Base-by-base conservation (phyloP, 2,113 vertebrate species). In the Otis tarda region DNA sequence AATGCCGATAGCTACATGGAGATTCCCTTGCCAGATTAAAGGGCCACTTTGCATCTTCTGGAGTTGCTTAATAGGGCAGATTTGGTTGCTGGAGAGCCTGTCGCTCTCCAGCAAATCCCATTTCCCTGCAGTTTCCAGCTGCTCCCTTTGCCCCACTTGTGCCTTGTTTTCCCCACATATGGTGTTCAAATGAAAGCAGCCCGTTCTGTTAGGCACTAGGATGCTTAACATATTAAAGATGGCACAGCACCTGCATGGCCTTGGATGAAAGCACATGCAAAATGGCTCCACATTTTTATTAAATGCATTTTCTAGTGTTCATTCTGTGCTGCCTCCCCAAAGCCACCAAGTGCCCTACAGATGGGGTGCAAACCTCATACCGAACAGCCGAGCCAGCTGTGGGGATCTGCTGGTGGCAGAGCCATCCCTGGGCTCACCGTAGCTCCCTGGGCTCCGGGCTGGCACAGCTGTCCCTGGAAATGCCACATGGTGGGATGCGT, bases 301-400 rank as follows among this genome's bases (percentile, higher is more conserved):
- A 63, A 52, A 65, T 76, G 33, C 9, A 14, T 86, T 82, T 89
- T 55, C 55, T 82, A 41, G 28, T 41, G 28, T 39, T 89, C 21
- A 27, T 67, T 61, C 70, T 57, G 24, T 52, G 65, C 41, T 83
- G 68, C 55, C 67, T 93, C 49, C 75, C 52, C 57, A 65, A 59
- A 71, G 39, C 61, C 7, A 8, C 30, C 9, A 10, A 22, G 47
- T 80, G 28, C 18, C 14, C 33, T 41, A 17, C 28, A 61, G 53
- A 30, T 22, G 39, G 65, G 35, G 20, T 37, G 63, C 18, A 57
- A 67, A 25, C 41, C 18, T 43, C 0, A 0, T 39, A 33, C 12
- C 0, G 1, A 75, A 43, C 30, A 75, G 43, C 30, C 2, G 3
- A 79, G 61, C 24, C 55, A 50, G 39, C 31, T 1, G 0, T 2